phyloP scores from a whole-genome alignment of 2,888 invertebrate species.

The Bellardia pandia region DNA sequence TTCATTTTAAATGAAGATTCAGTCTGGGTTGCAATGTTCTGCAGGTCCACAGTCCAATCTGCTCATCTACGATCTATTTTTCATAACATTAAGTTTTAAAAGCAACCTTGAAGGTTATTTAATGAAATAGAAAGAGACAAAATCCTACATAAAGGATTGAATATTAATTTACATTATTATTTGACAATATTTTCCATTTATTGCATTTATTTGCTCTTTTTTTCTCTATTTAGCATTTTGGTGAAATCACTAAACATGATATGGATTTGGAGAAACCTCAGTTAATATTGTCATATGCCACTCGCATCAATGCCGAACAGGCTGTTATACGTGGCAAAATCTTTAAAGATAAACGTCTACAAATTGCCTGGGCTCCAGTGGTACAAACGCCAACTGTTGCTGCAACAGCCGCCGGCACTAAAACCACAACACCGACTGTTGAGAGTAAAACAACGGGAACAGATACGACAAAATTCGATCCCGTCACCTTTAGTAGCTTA shows the following conservation, averaged over 20 bases:
- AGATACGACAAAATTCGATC: constrained; percentile 73
- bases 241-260: constrained; percentile 93
- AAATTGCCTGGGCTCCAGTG: constrained; percentile 83
- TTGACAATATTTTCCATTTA: neutral
- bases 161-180: neutral
- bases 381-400: constrained; percentile 75
- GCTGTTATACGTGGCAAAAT: constrained; percentile 84
- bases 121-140: neutral
- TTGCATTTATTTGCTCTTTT: neutral
- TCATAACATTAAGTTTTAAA: no score
- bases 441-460: constrained; percentile 76
- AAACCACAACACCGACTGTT: constrained; percentile 73
- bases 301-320: constrained; percentile 83
- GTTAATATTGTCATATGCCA: constrained; percentile 83
- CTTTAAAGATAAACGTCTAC: constrained; percentile 90
- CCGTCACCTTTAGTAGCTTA: neutral
- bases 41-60: no score
- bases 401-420: constrained; percentile 58
- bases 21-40: no score
- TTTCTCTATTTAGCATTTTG: constrained; percentile 88
- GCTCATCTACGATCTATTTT: no score
- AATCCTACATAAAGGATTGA: no score
- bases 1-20: no score
- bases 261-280: constrained; percentile 89
- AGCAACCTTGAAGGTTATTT: no score